A percentile compares a stretch with the other conserved stretches of the same genome.
Evolutionary conservation across 2,797 vertebrate genomes (phyloP).

Genomic region (Tachyglossus aculeatus): DNA sequence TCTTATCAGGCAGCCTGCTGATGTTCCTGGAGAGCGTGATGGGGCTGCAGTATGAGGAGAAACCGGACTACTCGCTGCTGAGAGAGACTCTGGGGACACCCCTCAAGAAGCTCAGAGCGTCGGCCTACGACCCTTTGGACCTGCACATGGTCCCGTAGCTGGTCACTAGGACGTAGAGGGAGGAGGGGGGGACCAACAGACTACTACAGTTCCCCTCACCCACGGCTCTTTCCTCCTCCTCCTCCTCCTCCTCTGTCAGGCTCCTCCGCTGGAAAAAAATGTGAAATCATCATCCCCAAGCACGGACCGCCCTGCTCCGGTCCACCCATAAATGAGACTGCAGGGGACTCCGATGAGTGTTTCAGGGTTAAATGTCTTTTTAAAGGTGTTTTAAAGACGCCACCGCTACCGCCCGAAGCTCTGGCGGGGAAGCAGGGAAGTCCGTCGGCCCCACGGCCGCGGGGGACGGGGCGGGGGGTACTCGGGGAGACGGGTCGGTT

Average conservation of each 20-base stretch:
- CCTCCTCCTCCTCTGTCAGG: too few species aligned
- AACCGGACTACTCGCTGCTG: constrained; percentile 25
- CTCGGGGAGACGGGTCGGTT: fast-evolving
- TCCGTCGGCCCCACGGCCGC: not conserved
- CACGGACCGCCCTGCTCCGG: too few species aligned
- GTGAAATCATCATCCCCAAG: too few species aligned
- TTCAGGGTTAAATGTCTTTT: too few species aligned
- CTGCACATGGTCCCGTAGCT: constrained; percentile 20
- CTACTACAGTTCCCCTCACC: too few species aligned
- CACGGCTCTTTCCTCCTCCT: too few species aligned
- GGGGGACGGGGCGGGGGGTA: too few species aligned
- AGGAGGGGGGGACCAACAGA: not conserved
- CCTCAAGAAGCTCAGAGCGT: constrained; percentile 11
- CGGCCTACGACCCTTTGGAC: constrained; percentile 30
- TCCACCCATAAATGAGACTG: too few species aligned
- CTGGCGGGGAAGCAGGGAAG: not conserved
- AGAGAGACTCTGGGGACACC: not conserved
- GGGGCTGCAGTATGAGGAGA: constrained; percentile 40
- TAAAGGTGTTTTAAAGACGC: too few species aligned
- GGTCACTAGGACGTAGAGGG: not conserved
- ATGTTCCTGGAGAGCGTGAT: constrained; percentile 47
- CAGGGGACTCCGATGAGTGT: too few species aligned
- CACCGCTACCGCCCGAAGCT: too few species aligned
- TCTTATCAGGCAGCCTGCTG: constrained; percentile 45
- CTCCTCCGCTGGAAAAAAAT: too few species aligned